Percentiles rank a stretch among this genome's conserved stretches.
Conservation (phyloP, 2,113 vertebrate species). For the Dromas ardeola region DNA sequence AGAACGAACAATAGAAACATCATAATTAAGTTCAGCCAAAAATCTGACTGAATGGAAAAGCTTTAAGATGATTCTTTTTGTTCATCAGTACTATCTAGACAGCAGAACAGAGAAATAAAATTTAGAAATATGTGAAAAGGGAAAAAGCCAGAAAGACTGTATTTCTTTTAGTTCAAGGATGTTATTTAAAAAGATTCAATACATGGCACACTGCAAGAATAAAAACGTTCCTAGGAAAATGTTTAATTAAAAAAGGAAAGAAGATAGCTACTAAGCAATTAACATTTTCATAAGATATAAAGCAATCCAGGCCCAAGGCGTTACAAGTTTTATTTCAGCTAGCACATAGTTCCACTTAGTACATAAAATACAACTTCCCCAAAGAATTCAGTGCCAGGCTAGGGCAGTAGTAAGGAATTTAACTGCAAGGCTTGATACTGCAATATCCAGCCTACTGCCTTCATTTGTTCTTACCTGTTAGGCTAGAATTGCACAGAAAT, state of each 20-base stretch:
- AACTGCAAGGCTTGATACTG: neutral
- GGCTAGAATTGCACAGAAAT: neutral
- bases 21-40: neutral
- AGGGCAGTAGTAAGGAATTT: neutral
- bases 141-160: neutral
- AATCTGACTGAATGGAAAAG: neutral
- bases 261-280: neutral
- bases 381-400: neutral
- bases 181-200: neutral
- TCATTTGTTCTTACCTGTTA: neutral
- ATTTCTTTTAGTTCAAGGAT: neutral
- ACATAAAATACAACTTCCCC: neutral
- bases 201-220: neutral
- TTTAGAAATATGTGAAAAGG: neutral
- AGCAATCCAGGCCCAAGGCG: neutral
- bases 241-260: neutral
- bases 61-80: neutral
- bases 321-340: neutral
- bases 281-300: slow-evolving; percentile 28
- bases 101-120: neutral
- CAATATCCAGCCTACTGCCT: neutral
- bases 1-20: neutral
- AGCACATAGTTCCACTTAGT: neutral
- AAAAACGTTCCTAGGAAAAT: neutral
- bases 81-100: neutral